Evolutionary conservation across 2,797 vertebrate species (phyloP).

Genomic region (Brachyrhaphis roseni): DNA sequence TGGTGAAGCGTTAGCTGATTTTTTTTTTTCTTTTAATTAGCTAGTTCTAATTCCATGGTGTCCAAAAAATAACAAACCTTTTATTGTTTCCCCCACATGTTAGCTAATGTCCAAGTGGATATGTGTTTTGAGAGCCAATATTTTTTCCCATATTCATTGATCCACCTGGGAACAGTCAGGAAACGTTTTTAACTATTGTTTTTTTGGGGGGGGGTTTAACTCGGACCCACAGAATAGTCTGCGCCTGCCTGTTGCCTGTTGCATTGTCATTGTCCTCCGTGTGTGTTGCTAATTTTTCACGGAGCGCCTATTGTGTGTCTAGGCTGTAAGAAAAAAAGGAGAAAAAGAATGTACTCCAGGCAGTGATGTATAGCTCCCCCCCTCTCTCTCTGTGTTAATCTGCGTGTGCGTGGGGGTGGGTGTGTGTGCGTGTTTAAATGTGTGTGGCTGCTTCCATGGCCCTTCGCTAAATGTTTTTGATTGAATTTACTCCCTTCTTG

Average conservation of each 20-base stretch:
- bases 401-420: slow-evolving; percentile 11
- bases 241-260: neutral
- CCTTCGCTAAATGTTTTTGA: slow-evolving; percentile 51
- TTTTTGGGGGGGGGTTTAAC: neutral
- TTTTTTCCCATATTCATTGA: neutral
- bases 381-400: neutral
- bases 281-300: slow-evolving; percentile 46
- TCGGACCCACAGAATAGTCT: neutral
- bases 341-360: slow-evolving; percentile 59
- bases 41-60: neutral
- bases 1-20: slow-evolving; percentile 9
- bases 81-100: neutral
- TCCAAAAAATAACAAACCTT: neutral
- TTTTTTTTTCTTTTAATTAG: slow-evolving; percentile 11
- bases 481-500: slow-evolving; percentile 62
- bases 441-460: slow-evolving; percentile 38
- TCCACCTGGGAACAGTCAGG: neutral
- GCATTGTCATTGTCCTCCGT: neutral
- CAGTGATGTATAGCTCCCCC: slow-evolving; percentile 46
- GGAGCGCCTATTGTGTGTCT: slow-evolving; percentile 47
- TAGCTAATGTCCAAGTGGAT: neutral
- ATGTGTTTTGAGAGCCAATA: neutral
- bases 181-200: neutral
- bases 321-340: slow-evolving; percentile 38
- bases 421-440: slow-evolving; percentile 16